Base-by-base conservation (phyloP, 2,888 invertebrate genomes). In the Phyllotreta cruciferae region DNA sequence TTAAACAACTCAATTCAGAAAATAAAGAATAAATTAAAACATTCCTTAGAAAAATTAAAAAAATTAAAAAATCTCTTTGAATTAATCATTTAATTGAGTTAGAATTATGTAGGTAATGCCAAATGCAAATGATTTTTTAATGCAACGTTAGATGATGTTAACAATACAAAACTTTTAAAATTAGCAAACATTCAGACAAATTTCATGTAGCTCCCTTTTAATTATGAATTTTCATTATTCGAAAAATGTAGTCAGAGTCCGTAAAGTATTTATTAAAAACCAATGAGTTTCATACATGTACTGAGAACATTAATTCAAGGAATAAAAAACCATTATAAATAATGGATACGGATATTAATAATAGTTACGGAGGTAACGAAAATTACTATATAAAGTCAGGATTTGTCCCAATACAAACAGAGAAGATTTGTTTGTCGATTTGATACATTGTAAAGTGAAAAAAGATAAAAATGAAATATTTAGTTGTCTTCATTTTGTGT, bases 231-330 rank as follows among this genome's bases (percentile, higher is more conserved):
- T 24, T 24, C 41, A 41, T 41, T 7, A 44, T 1, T 37, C 1
- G 35, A 57, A 58, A 42, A 45, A 50, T 13, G 14, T 24, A 60
- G 10, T 52, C 60, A 60, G 11, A 24, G 13, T 42, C 60, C 60
- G 52, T 52, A 60, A 60, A 52, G 42, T 44, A 44, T 36, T 13
- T 37, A 60, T 60, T 60, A 60, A 60, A 60, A 60, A 60, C 1
- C 44, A n/a, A 60, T 60, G 14, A 52, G 8, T 41, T 50, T 54
- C 34, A 37, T 35, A 47, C 7, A 24, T 13, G 24, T 13, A 47
- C 24, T 24, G 47, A 56, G 8, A 13, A 53, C 37, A 47, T 14
- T 56, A 52, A 58, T 58, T 58, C 42, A 60, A 37, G 41, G 37
- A 60, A 42, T 24, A 38, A 60, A 60, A 52, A 53, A 42, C 38